phyloP scores from a whole-genome alignment of 2,888 invertebrate species.

The Diadromus collaris region DNA sequence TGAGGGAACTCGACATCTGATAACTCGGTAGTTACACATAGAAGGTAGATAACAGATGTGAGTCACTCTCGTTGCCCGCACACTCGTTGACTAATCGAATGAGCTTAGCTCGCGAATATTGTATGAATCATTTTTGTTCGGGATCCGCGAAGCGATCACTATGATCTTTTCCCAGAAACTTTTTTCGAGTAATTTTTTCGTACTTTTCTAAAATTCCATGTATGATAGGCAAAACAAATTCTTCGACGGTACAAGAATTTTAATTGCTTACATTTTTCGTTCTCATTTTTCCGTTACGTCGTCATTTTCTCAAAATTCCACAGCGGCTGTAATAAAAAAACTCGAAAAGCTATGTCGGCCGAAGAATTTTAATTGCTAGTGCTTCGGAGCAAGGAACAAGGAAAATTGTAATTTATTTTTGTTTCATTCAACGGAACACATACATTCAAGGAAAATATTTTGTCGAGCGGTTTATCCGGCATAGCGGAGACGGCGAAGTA shows the following conservation, averaged over 20 bases:
- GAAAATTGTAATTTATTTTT: background rate
- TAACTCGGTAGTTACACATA: conserved; percentile 25
- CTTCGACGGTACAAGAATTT: background rate
- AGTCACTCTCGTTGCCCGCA: conserved; percentile 39
- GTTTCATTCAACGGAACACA: background rate
- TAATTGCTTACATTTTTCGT: background rate
- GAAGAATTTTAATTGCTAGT: background rate
- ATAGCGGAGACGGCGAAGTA: background rate
- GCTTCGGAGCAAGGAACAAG: background rate
- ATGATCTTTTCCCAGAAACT: conserved; percentile 29
- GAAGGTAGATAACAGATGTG: conserved; percentile 25
- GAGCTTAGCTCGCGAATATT: conserved; percentile 43
- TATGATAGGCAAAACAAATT: background rate
- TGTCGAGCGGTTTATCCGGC: background rate
- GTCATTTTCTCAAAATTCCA: background rate
- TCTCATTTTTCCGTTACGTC: background rate
- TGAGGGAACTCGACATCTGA: conserved; percentile 35
- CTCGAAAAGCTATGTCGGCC: background rate
- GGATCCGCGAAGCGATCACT: conserved; percentile 11
- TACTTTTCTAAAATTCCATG: background rate
- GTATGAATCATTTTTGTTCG: conserved; percentile 43
- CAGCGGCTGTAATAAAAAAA: background rate
- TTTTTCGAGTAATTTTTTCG: conserved; percentile 10
- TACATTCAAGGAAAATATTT: background rate
- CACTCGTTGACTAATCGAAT: conserved; percentile 52